Conservation (phyloP, 1,140 invertebrate genomes). For the Monochamus saltuarius region DNA sequence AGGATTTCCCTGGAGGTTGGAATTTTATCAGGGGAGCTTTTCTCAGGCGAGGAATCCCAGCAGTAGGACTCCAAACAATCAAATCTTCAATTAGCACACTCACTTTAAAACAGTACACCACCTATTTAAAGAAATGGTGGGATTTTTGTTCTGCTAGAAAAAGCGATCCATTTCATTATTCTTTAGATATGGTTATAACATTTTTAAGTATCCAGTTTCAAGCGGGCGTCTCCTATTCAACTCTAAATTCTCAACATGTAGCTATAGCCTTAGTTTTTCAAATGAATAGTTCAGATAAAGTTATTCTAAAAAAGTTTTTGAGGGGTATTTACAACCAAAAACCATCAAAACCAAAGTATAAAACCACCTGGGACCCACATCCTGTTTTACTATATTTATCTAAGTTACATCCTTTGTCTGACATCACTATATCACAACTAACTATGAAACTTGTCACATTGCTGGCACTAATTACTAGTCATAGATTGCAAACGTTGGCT, state of each 20-base stretch:
- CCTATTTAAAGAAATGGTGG: background rate
- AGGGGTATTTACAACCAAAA: background rate
- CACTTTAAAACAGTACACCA: slow-evolving; percentile 3
- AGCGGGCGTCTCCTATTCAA: no score
- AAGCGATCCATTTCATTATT: no score
- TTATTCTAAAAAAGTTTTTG: background rate
- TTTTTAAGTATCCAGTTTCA: background rate
- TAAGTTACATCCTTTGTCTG: no score
- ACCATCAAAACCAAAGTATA: no score
- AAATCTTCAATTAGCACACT: background rate
- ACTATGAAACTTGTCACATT: no score
- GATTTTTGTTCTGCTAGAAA: background rate
- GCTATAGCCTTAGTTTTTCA: background rate
- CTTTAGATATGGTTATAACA: background rate
- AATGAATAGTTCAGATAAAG: background rate
- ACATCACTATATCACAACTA: no score
- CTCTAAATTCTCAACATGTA: background rate
- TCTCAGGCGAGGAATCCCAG: background rate
- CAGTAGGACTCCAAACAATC: background rate
- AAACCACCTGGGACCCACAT: no score
- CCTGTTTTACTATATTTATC: no score
- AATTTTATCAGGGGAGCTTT: no score
- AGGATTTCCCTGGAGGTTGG: no score
- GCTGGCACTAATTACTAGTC: no score
- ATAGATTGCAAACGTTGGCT: background rate